A percentile compares a stretch with the other conserved stretches of the same genome.
These are phyloP conservation scores for Halictus rubicundus DNA, from an alignment of 1,140 invertebrate species.

Conservation along the genomic window DNA sequence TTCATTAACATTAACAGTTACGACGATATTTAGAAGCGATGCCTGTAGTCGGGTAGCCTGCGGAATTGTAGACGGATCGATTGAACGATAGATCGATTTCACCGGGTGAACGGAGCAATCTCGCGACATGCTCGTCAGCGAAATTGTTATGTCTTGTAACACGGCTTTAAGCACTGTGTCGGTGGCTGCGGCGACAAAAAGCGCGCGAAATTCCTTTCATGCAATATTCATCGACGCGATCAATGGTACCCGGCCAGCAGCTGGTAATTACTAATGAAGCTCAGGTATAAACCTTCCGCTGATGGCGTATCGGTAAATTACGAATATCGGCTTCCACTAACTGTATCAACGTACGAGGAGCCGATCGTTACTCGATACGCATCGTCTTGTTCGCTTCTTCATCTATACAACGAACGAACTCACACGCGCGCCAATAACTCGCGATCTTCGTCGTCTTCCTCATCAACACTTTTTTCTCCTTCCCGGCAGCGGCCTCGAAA, in stretches of 20 bases:
- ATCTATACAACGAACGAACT: not conserved
- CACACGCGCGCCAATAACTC: not conserved
- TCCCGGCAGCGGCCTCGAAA: not conserved
- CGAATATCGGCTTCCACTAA: conserved; percentile 43
- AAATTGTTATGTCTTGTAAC: conserved; percentile 5
- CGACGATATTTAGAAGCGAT: not conserved
- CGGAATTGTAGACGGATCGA: not conserved
- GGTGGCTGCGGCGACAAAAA: conserved; percentile 11
- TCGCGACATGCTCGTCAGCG: not conserved
- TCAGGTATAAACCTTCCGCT: conserved; percentile 1
- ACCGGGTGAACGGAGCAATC: not conserved
- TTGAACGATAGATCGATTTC: conserved; percentile 2
- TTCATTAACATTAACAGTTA: not conserved
- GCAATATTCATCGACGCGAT: conserved; percentile 63
- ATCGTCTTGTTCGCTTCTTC: not conserved
- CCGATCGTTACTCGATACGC: conserved; percentile 36
- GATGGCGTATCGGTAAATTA: conserved; percentile 50
- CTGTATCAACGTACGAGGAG: conserved; percentile 37
- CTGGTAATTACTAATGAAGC: conserved; percentile 54
- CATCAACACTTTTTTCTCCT: not conserved
- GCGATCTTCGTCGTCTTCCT: not conserved
- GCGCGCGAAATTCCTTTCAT: conserved; percentile 54
- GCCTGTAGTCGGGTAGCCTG: not conserved
- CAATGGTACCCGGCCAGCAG: conserved; percentile 19
- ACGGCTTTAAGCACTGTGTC: not conserved